Base-by-base conservation (phyloP, 1,140 invertebrate species). In the Leptoteleia sp. region DNA sequence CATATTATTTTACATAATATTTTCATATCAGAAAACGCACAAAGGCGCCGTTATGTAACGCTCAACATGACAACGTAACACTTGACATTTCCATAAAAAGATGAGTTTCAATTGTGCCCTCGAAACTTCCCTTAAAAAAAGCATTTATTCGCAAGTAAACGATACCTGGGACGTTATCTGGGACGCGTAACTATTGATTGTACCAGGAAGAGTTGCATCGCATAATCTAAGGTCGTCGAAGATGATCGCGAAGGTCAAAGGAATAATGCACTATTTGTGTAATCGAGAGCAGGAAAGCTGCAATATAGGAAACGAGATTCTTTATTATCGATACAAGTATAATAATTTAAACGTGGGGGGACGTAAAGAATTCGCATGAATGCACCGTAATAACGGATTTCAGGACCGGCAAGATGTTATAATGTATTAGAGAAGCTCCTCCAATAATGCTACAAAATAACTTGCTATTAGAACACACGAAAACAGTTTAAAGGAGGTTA, bases 201-300 rank as follows among this genome's bases (percentile, higher is more conserved):
- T 19, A 19, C 47, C 47, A 35, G 47, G 47, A 50, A n/a, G n/a
- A 50, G 15, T 50, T 50, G 29, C 29, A 50, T 22, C 29, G 47
- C 29, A 35, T 35, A 50, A 35, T 9, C 15, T 8, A 50, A 50
- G 29, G 31, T 50, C 15, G 12, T 33, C 1, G 47, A 33, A 35
- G 31, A 50, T 50, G 47, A 50, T 50, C 47, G 13, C 12, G 47
- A 50, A 50, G 47, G 29, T 50, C 31, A 50, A 50, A 48, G 19
- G 47, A 35, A 50, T 35, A 50, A 35, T 4, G 19, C 17, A n/a
- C 29, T 1, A 25, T 16, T 48, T 35, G 12, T n/a, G 4, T 48
- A 12, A 16, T 31, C 31, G 16, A 17, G 29, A 29, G 7, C 6
- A 52, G 9, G 15, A 52, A 52, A 6, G 7, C 9, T 35, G 0